Conservation (phyloP, 2,888 invertebrate species). For the Microplitis deprimator region DNA sequence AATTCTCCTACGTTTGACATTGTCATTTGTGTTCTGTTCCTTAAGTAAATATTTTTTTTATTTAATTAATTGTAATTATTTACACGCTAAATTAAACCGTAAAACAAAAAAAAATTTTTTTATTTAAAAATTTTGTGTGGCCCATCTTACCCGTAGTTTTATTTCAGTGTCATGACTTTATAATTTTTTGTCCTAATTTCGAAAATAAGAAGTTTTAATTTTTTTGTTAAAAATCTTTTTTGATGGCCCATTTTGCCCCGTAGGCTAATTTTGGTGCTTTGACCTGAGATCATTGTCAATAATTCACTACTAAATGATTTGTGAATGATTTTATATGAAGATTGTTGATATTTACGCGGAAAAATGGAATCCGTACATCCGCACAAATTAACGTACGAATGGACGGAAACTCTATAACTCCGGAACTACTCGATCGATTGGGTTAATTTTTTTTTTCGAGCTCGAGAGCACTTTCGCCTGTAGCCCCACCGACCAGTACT, state of each 20-base stretch:
- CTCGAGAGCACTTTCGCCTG: background rate
- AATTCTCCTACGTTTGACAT: background rate
- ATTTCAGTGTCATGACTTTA: no score
- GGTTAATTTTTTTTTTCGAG: background rate
- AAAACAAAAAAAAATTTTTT: no score
- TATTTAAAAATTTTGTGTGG: no score
- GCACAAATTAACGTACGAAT: conserved; percentile 2
- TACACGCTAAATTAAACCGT: no score
- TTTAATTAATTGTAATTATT: background rate
- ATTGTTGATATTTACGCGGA: background rate
- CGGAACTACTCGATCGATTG: background rate
- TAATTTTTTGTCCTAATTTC: no score
- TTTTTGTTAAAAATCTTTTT: background rate
- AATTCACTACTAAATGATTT: background rate
- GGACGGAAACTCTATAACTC: background rate
- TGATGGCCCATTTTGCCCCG: background rate
- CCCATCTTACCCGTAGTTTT: no score
- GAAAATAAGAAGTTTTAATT: background rate
- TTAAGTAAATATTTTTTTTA: background rate
- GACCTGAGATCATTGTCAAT: background rate
- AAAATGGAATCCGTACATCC: conserved; percentile 12
- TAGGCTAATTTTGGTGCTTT: background rate
- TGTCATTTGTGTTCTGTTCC: background rate
- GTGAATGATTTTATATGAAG: background rate
- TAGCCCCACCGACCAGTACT: background rate